Evolutionary conservation across 2,797 vertebrate genomes (phyloP).

Genomic region (Myiotriccus ornatus): DNA sequence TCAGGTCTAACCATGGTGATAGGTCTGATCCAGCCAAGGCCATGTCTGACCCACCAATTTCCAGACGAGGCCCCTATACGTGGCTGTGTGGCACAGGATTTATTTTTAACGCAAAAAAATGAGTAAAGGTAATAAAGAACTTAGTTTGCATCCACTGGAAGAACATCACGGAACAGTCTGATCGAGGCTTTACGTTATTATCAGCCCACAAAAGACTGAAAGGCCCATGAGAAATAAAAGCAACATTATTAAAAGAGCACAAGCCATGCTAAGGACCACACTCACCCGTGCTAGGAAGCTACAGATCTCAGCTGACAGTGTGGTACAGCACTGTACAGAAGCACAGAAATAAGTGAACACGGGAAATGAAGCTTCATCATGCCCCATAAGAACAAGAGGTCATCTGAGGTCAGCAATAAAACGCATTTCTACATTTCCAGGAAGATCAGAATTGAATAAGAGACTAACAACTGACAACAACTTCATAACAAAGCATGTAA

Average conservation of each 20-base stretch:
- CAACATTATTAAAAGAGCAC: neutral
- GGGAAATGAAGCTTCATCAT: neutral
- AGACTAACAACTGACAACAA: slow-evolving; percentile 19
- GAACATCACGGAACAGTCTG: neutral
- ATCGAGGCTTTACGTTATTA: neutral
- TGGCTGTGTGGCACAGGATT: neutral
- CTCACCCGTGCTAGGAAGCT: neutral
- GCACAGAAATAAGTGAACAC: neutral
- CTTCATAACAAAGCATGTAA: slow-evolving; percentile 43
- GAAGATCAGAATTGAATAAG: slow-evolving; percentile 2
- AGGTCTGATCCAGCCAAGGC: neutral
- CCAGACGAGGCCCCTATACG: neutral
- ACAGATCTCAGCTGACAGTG: neutral
- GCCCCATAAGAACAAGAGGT: neutral
- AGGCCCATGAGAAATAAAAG: neutral
- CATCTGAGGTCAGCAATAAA: slow-evolving; percentile 7
- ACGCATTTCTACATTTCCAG: neutral
- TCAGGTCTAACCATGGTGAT: neutral
- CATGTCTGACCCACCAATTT: neutral
- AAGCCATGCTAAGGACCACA: neutral
- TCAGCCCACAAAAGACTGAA: neutral
- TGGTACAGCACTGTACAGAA: neutral
- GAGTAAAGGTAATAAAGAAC: neutral
- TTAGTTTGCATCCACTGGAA: neutral
- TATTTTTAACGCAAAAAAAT: neutral